phyloP scores from a whole-genome alignment of 2,888 invertebrate genomes.

The Drosophila eohydei region DNA sequence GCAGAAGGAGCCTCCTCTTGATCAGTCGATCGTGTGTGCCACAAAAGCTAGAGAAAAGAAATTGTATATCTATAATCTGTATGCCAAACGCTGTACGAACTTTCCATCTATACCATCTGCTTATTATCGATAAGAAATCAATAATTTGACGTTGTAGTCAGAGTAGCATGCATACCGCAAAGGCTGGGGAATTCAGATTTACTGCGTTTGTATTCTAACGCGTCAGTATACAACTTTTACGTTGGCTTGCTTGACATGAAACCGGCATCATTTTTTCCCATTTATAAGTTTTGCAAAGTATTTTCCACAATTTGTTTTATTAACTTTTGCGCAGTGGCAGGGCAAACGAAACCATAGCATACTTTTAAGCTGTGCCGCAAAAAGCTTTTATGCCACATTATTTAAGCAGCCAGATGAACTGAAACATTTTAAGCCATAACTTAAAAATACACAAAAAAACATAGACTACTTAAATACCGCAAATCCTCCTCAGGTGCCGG shows the following conservation, averaged over 20 bases:
- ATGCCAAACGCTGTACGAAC: no score
- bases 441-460: constrained; percentile 40
- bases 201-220: no score
- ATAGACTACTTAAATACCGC: constrained; percentile 67
- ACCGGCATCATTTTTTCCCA: not conserved
- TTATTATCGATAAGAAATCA: no score
- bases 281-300: not conserved
- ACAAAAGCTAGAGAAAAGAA: no score
- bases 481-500: constrained; percentile 37
- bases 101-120: no score
- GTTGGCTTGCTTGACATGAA: not conserved
- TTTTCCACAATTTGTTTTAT: constrained; percentile 21
- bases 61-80: no score
- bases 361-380: constrained; percentile 30
- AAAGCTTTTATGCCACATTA: constrained; percentile 36
- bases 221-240: not conserved
- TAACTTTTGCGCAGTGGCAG: constrained; percentile 17
- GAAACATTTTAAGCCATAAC: constrained; percentile 71
- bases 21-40: no score
- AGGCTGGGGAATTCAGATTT: no score
- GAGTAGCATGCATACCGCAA: no score
- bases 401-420: constrained; percentile 31
- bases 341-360: constrained; percentile 16
- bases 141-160: no score
- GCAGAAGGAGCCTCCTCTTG: no score